Evolutionary conservation across 2,797 vertebrate species (phyloP).

Genomic region (Anableps anableps): DNA sequence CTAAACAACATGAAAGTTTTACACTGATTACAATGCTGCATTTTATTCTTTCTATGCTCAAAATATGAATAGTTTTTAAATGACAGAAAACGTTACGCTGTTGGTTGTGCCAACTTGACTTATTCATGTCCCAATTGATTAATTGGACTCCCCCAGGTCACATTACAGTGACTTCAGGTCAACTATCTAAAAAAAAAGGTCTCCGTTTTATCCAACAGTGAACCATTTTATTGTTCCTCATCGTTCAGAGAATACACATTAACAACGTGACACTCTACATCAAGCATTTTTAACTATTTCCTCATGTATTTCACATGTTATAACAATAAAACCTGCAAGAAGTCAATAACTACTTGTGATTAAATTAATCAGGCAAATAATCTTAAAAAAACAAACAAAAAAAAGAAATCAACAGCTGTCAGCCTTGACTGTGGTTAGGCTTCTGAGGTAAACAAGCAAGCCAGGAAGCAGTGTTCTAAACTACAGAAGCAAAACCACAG

Average conservation of each 20-base stretch:
- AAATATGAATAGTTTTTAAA: background rate
- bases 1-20: background rate
- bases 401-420: background rate
- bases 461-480: constrained; percentile 4
- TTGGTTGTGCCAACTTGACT: background rate
- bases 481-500: background rate
- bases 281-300: background rate
- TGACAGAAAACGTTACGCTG: background rate
- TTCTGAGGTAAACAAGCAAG: background rate
- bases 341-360: background rate
- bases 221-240: background rate
- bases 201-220: background rate
- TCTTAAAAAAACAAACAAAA: background rate
- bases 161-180: background rate
- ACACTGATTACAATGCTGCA: background rate
- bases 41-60: background rate
- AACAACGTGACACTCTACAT: background rate
- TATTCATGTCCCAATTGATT: background rate
- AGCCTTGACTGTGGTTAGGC: background rate
- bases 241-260: background rate
- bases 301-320: background rate
- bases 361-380: background rate
- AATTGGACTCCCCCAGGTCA: background rate
- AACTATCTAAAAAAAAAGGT: background rate
- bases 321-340: background rate